A percentile compares a stretch with the other conserved stretches of the same genome.
These are phyloP conservation scores for Fragum sueziense DNA, from an alignment of 2,888 invertebrate genomes.

Conservation along the genomic window DNA sequence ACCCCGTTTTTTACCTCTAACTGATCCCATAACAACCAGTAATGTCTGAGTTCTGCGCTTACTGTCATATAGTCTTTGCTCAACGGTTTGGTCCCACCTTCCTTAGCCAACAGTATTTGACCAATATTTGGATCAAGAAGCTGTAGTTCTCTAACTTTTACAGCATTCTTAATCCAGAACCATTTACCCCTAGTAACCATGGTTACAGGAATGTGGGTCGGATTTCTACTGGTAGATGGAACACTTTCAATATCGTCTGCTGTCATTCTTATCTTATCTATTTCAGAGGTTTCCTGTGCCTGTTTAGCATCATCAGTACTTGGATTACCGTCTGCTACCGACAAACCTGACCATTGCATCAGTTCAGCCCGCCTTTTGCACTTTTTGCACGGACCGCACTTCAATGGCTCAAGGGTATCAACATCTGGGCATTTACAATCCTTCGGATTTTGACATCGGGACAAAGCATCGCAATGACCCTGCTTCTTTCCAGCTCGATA, in stretches of 20 bases:
- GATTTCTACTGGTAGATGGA: background rate
- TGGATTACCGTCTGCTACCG: background rate
- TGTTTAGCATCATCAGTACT: background rate
- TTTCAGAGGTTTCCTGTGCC: background rate
- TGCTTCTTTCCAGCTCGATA: constrained; percentile 53
- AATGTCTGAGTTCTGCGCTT: constrained; percentile 28
- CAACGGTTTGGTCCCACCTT: background rate
- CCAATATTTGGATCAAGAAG: constrained; percentile 12
- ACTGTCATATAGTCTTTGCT: background rate
- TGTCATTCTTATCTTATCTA: background rate
- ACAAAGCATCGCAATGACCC: constrained; percentile 53
- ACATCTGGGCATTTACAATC: constrained; percentile 38
- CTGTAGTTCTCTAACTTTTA: background rate
- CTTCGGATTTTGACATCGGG: constrained; percentile 39
- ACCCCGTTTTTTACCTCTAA: constrained; percentile 16
- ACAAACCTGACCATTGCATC: constrained; percentile 7
- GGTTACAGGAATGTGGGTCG: background rate
- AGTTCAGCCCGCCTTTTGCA: background rate
- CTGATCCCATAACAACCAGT: constrained; percentile 22
- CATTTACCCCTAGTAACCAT: background rate
- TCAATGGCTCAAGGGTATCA: background rate
- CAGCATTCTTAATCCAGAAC: background rate
- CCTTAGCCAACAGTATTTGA: constrained; percentile 3
- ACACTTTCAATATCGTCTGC: background rate
- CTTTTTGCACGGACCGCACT: background rate